Percentiles rank a stretch among this genome's conserved stretches.
Evolutionary conservation across 2,113 vertebrate species (phyloP).

Genomic region (Coturnix japonica): DNA sequence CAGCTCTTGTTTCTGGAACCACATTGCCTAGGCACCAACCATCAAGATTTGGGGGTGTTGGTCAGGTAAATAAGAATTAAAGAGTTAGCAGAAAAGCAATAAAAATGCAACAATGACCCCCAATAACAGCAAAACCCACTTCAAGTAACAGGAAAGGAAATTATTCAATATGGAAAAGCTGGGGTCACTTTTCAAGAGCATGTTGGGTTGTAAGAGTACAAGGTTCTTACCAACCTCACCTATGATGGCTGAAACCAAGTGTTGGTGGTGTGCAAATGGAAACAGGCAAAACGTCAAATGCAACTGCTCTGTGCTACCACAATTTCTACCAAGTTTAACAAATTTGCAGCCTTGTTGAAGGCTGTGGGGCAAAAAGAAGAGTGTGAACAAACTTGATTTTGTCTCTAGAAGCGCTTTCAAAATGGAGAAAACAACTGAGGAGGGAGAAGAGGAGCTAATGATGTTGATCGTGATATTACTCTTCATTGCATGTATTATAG

Average conservation of each 20-base stretch:
- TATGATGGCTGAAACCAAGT: not conserved
- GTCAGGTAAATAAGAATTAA: not conserved
- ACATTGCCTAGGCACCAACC: not conserved
- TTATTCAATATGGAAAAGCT: accelerated
- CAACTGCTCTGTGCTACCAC: not conserved
- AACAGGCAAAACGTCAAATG: not conserved
- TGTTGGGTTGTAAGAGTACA: not conserved
- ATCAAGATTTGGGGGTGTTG: not conserved
- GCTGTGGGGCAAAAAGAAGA: not conserved
- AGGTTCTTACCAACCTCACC: not conserved
- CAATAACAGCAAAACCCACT: accelerated
- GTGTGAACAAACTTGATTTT: not conserved
- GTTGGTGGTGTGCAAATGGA: not conserved
- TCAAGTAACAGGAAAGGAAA: not conserved
- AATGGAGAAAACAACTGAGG: not conserved
- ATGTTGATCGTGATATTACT: not conserved
- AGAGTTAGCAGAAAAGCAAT: not conserved
- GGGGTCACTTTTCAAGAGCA: not conserved
- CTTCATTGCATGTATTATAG: not conserved
- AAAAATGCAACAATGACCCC: not conserved
- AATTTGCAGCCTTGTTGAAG: not conserved
- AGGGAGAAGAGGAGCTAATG: not conserved
- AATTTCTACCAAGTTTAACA: not conserved
- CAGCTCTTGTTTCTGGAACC: not conserved
- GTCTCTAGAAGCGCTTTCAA: not conserved